A percentile compares a stretch with the other conserved stretches of the same genome.
Conservation (phyloP, 1,140 invertebrate genomes). For the Zaprionus camerounensis region DNA sequence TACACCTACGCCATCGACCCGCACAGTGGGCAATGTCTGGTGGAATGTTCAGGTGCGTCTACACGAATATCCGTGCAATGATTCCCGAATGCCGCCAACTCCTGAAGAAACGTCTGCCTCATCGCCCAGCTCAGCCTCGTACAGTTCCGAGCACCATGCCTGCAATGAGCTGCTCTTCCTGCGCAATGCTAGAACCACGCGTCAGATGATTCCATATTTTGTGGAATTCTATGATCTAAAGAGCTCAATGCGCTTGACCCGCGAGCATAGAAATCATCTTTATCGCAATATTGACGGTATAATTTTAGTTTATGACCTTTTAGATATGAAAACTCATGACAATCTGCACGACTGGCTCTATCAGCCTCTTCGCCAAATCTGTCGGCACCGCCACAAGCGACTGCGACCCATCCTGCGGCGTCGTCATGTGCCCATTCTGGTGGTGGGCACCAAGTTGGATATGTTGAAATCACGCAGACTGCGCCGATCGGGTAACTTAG, state of each 20-base stretch:
- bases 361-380: constrained; percentile 49
- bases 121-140: constrained; percentile 6
- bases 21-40: constrained; percentile 32
- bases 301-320: constrained; percentile 57
- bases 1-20: constrained; percentile 49
- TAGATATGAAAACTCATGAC: constrained; percentile 53
- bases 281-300: constrained; percentile 62
- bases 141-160: constrained; percentile 5
- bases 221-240: constrained; percentile 64
- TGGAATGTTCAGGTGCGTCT: constrained; percentile 63
- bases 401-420: constrained; percentile 30
- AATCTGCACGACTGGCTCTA: constrained; percentile 62
- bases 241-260: constrained; percentile 30
- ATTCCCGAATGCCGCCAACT: constrained; percentile 33
- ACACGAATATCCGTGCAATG: constrained; percentile 44
- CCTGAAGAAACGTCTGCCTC: constrained; percentile 58
- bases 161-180: neutral
- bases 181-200: neutral
- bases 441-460: constrained; percentile 64
- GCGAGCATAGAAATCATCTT: constrained; percentile 32
- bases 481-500: constrained; percentile 37
- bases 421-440: constrained; percentile 58
- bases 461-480: constrained; percentile 24
- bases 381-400: constrained; percentile 44
- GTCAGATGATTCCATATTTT: constrained; percentile 52